Evolutionary conservation across 2,888 invertebrate genomes (phyloP).

Genomic region (Stenurella melanura): DNA sequence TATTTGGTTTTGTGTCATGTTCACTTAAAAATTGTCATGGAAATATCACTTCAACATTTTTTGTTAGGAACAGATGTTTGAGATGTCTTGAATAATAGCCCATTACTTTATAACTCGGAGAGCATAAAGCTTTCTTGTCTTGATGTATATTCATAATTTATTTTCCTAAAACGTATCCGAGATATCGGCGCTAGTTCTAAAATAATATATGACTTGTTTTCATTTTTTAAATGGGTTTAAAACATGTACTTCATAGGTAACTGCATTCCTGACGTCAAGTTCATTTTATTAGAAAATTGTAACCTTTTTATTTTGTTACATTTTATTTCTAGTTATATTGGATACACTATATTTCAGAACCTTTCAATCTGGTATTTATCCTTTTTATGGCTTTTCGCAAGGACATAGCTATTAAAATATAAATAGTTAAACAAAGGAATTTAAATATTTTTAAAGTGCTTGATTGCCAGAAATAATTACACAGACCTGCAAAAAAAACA

Average conservation of each 20-base stretch:
- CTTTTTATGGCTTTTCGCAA: too few relatives aligned
- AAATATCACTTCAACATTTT: constrained; percentile 61
- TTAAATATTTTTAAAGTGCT: too few relatives aligned
- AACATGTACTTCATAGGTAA: not conserved
- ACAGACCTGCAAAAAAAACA: too few relatives aligned
- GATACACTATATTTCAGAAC: too few relatives aligned
- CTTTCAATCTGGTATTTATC: too few relatives aligned
- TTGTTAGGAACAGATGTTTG: constrained; percentile 63
- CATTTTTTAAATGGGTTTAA: constrained; percentile 2
- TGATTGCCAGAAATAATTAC: too few relatives aligned
- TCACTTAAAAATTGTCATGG: constrained; percentile 64
- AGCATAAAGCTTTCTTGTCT: constrained; percentile 22
- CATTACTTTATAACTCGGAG: constrained; percentile 58
- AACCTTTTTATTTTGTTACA: too few relatives aligned
- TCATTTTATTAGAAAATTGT: not conserved
- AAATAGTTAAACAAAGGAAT: too few relatives aligned
- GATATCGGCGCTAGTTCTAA: constrained; percentile 12
- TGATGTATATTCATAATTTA: constrained; percentile 33
- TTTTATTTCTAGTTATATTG: too few relatives aligned
- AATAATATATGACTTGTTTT: constrained; percentile 24
- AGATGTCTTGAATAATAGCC: constrained; percentile 62
- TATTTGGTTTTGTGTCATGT: constrained; percentile 61
- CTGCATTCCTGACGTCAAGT: not conserved
- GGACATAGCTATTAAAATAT: too few relatives aligned
- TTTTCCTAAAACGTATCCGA: constrained; percentile 19